Conservation (phyloP, 2,113 vertebrate genomes). For the Taxidea taxus region DNA sequence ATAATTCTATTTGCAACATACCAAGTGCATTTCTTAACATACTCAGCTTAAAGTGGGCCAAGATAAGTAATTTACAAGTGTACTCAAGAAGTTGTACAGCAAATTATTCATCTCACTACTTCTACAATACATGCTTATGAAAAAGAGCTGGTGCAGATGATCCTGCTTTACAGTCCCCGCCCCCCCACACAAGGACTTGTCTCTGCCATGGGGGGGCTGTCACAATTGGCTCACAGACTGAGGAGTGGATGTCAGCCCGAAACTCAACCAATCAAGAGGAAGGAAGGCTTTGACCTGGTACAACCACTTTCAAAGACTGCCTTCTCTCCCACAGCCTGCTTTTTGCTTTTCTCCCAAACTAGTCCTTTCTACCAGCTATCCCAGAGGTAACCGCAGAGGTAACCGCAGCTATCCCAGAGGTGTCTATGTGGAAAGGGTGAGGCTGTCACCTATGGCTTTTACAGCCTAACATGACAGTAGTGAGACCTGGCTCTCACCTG, state of each 20-base stretch:
- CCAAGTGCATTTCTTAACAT: conserved; percentile 36
- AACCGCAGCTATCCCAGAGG: neutral
- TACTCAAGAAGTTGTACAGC: neutral
- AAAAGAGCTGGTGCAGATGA: too few relatives aligned
- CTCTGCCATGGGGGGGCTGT: fast-evolving
- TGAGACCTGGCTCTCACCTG: neutral
- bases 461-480: fast-evolving
- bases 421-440: neutral
- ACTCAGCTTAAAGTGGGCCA: conserved; percentile 31
- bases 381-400: too few relatives aligned
- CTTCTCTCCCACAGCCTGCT: neutral
- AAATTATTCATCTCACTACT: neutral
- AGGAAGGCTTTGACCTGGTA: neutral
- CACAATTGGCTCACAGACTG: fast-evolving
- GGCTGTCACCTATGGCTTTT: neutral
- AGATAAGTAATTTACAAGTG: conserved; percentile 35
- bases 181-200: neutral
- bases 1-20: conserved; percentile 40
- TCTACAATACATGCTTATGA: neutral
- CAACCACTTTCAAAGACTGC: neutral
- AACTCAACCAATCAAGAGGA: neutral
- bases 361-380: neutral
- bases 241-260: neutral
- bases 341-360: neutral
- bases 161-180: neutral